Base-by-base conservation (phyloP, 2,797 vertebrate species). In the Heliangelus exortis region DNA sequence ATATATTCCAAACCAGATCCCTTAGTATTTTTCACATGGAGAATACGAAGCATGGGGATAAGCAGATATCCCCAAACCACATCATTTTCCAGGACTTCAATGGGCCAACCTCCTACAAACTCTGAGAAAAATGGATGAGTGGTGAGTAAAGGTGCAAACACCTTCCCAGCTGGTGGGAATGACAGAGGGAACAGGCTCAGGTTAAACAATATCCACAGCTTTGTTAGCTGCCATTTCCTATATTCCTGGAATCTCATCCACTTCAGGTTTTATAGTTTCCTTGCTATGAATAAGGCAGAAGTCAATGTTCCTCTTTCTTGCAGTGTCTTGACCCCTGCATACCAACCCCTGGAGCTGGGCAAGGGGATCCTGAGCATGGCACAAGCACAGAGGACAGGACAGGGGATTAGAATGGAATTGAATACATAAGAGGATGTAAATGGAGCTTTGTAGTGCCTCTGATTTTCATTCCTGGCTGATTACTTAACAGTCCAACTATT, bases 401-500 rank as follows among this genome's bases (percentile, higher is more conserved):
- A 34, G 6, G 26, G 29, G 9, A 62, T 54, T 33, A 26, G 62
- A 74, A 95, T 39, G 13, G 43, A 75, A 91, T 81, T 47, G 1
- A 91, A 86, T 72, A 66, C 66, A 78, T 67, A 75, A 86, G 10
- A 21, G 9, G 63, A 53, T 28, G 16, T 51, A 83, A 92, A 94
- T 6, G 7, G 61, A 67, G 67, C 50, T 84, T 90, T 89, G 66
- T 23, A 91, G 41, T 4, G 0, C 43, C 25, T n/a, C 39, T 36
- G 39, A 65, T 93, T 94, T 90, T 93, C 67, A 61, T 87, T 95
- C 75, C 82, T 77, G 59, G 39, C n/a, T 90, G 82, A 91, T 87
- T 77, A 67, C 58, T 94, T 96, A 93, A 63, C 79, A 90, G 65
- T 43, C 61, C 87, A 85, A 16, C 87, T 79, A 66, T 87, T 95